These are phyloP conservation scores for Otolemur crassicaudatus DNA, from an alignment of 2,797 vertebrate genomes.

Conservation along the genomic window DNA sequence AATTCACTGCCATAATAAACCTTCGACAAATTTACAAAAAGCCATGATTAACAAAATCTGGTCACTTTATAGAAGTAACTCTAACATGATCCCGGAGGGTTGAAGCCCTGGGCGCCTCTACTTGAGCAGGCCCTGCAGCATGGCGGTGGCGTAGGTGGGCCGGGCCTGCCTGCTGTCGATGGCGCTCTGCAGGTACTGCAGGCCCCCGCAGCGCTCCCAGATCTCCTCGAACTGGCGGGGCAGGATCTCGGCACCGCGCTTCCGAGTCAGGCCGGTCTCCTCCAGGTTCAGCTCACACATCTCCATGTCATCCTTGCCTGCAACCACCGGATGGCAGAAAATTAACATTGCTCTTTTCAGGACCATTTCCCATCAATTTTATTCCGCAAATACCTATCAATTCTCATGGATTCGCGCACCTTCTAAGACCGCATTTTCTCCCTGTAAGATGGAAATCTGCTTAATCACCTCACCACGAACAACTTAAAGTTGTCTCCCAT, in stretches of 20 bases:
- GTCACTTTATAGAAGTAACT: conserved; percentile 86
- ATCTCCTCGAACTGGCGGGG: conserved; percentile 97
- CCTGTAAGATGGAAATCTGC: background rate
- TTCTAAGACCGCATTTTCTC: background rate
- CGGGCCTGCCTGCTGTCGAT: conserved; percentile 96
- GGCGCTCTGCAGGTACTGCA: conserved; percentile 95
- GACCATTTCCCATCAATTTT: background rate
- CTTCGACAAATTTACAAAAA: conserved; percentile 85
- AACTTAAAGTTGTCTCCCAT: background rate
- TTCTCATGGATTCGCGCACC: background rate
- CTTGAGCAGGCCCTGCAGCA: conserved; percentile 95
- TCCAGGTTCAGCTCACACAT: conserved; percentile 99
- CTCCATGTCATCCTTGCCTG: conserved; percentile 99
- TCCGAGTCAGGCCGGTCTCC: conserved; percentile 97
- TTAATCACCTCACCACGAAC: conserved; percentile 41
- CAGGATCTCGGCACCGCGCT: conserved; percentile 96
- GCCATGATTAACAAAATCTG: conserved; percentile 87
- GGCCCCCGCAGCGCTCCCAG: conserved; percentile 97
- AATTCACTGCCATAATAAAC: conserved; percentile 85
- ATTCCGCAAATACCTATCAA: background rate
- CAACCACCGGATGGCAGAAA: background rate
- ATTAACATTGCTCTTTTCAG: background rate
- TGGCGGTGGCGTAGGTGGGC: conserved; percentile 97
- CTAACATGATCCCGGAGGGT: conserved; percentile 82
- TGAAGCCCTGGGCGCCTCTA: conserved; percentile 83